Conservation (phyloP, 2,113 vertebrate genomes). For the Tiliqua scincoides region DNA sequence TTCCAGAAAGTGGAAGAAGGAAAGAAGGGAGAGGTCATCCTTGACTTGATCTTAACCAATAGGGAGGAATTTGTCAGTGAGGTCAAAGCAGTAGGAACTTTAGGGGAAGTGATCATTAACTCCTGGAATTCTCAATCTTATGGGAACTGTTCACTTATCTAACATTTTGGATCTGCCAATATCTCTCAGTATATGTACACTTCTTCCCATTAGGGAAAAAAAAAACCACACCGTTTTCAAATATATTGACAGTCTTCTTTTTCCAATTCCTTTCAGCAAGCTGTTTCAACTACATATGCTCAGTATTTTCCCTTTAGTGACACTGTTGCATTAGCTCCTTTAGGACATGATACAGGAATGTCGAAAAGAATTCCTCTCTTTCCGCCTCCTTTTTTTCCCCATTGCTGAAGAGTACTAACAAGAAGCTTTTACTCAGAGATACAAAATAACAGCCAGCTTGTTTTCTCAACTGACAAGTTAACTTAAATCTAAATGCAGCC, state of each 20-base stretch:
- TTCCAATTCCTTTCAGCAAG: constrained; percentile 7
- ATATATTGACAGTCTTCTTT: background rate
- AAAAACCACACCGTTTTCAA: background rate
- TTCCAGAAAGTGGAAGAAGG: too few relatives aligned
- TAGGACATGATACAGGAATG: background rate
- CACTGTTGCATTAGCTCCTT: background rate
- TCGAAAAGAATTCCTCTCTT: background rate
- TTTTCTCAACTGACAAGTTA: background rate
- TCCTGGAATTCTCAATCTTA: too few relatives aligned
- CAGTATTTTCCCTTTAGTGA: constrained; percentile 8
- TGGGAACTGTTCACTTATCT: background rate
- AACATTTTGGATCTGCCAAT: constrained; percentile 19
- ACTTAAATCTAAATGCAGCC: constrained; percentile 17
- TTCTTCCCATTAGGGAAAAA: background rate
- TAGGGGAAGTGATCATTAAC: background rate
- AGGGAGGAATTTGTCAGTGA: too few relatives aligned
- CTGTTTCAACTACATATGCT: constrained; percentile 1
- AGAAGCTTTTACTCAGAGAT: background rate
- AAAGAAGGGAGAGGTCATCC: too few relatives aligned
- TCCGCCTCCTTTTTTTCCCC: constrained; percentile 27
- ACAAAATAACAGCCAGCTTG: background rate
- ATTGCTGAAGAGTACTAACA: background rate
- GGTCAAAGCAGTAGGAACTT: too few relatives aligned
- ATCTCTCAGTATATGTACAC: background rate
- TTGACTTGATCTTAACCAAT: too few relatives aligned